These are phyloP conservation scores for Homarus americanus DNA, from an alignment of 1,140 invertebrate genomes.

Conservation along the genomic window DNA sequence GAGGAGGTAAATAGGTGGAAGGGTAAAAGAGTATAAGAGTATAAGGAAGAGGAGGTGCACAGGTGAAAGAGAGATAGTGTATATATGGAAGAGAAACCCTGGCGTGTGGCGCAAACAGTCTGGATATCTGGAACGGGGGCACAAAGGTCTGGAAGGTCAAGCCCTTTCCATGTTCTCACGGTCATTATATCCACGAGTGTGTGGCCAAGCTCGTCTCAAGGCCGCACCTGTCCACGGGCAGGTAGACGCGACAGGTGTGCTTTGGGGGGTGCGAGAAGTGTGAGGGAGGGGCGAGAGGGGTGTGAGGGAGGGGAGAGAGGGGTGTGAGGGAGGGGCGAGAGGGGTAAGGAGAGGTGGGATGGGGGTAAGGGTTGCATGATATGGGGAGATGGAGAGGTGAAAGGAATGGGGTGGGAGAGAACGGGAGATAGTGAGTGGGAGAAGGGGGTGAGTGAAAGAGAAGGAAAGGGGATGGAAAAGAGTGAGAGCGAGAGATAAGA, in stretches of 20 bases:
- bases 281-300: too few species aligned
- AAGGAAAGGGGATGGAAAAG: too few species aligned
- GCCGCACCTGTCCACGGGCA: background rate
- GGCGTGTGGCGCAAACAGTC: background rate
- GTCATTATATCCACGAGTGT: background rate
- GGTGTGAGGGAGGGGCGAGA: too few species aligned
- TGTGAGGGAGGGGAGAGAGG: too few species aligned
- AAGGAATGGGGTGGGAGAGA: too few species aligned
- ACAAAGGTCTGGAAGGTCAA: background rate
- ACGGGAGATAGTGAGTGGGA: too few species aligned
- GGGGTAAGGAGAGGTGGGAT: too few species aligned
- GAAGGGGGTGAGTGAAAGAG: too few species aligned
- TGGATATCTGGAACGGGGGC: background rate
- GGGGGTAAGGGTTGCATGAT: too few species aligned
- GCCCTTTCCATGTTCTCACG: background rate
- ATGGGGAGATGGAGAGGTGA: too few species aligned
- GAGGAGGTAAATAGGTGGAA: background rate
- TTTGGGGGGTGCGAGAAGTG: background rate
- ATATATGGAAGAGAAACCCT: background rate
- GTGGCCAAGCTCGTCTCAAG: background rate
- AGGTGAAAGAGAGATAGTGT: background rate
- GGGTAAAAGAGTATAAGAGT: background rate
- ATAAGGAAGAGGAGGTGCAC: background rate
- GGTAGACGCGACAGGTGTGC: background rate
- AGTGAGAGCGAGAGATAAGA: too few species aligned